Evolutionary conservation across 2,113 vertebrate species (phyloP).

Genomic region (Chauna torquata): DNA sequence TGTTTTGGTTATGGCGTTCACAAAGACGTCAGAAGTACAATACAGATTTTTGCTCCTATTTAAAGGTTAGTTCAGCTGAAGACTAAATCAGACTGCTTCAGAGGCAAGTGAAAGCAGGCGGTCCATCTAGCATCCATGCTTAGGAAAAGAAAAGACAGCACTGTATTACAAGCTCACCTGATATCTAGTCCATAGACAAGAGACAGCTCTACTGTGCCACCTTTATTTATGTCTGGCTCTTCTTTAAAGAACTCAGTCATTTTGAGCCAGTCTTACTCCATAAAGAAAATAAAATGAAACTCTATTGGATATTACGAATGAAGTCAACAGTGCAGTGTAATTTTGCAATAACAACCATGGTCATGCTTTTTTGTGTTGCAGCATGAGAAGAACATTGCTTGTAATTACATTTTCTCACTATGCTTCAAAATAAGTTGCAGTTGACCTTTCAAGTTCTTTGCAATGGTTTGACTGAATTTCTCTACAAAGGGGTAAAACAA

Average conservation of each 20-base stretch:
- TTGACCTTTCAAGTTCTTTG: not conserved
- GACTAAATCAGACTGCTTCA: not conserved
- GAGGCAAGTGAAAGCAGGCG: not conserved
- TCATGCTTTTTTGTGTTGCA: not conserved
- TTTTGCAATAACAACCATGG: not conserved
- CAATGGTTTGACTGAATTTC: not conserved
- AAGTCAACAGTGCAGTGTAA: fast-evolving
- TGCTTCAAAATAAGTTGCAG: not conserved
- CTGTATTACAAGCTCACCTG: not conserved
- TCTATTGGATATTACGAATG: fast-evolving
- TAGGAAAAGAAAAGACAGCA: not conserved
- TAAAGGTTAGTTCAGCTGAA: not conserved
- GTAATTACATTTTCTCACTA: not conserved
- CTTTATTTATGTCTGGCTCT: not conserved
- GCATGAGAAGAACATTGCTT: not conserved
- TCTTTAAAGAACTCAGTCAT: not conserved
- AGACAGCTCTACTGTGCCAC: not conserved
- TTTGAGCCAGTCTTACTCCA: not conserved
- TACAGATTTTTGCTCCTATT: not conserved
- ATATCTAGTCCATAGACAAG: not conserved
- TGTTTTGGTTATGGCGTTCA: fast-evolving
- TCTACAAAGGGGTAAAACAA: not conserved
- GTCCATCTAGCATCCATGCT: not conserved
- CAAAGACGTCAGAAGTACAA: not conserved
- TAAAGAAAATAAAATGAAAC: not conserved